Evolutionary conservation across 2,888 invertebrate genomes (phyloP).

Genomic region (Phanerotoma sp.): DNA sequence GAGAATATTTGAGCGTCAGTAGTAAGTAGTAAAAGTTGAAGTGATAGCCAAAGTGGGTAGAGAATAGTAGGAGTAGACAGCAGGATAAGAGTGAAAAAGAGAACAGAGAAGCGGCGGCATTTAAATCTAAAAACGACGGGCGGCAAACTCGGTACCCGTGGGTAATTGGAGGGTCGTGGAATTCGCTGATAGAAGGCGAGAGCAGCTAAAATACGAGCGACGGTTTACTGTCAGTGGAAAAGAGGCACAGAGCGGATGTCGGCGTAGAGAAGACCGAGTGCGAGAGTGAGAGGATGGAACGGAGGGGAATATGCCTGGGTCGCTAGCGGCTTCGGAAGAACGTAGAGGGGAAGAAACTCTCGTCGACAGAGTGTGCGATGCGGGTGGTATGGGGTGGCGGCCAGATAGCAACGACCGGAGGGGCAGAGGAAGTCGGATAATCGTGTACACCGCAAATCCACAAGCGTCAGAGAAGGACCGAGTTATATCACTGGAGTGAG

Average conservation of each 20-base stretch:
- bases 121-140: constrained; percentile 48
- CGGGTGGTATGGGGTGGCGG: constrained; percentile 29
- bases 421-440: constrained; percentile 35
- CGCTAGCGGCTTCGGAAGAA: constrained; percentile 25
- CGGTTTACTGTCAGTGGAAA: constrained; percentile 25
- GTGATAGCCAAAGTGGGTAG: constrained; percentile 1
- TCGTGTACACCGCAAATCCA: constrained; percentile 47
- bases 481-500: constrained; percentile 1
- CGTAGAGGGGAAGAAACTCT: constrained; percentile 22
- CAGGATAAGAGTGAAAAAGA: constrained; percentile 5
- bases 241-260: constrained; percentile 10
- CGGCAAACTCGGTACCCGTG: constrained; percentile 42
- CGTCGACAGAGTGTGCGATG: constrained; percentile 19
- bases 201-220: constrained; percentile 36
- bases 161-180: constrained; percentile 53
- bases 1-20: not conserved
- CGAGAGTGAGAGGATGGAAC: constrained; percentile 26
- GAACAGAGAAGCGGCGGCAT: constrained; percentile 35
- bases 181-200: constrained; percentile 42
- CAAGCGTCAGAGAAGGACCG: constrained; percentile 35
- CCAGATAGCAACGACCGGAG: constrained; percentile 29
- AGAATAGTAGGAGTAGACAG: not conserved
- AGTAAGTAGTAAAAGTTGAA: not conserved
- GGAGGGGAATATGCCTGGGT: constrained; percentile 18
- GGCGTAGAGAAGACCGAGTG: constrained; percentile 12